Conservation (phyloP, 2,888 invertebrate species). For the Callosobruchus maculatus region DNA sequence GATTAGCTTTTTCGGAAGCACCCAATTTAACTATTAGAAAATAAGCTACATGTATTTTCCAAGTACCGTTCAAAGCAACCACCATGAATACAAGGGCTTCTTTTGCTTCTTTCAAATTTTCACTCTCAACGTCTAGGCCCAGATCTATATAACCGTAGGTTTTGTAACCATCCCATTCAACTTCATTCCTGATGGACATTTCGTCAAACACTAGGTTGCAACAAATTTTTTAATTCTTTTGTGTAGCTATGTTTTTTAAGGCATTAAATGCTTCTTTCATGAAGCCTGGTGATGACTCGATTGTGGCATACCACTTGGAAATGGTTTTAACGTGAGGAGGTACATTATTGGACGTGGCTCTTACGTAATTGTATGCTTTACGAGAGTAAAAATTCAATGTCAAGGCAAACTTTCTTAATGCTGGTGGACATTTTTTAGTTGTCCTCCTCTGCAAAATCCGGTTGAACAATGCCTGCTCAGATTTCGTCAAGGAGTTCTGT, state of each 20-base stretch:
- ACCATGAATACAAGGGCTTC: constrained; percentile 26
- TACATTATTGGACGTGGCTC: constrained; percentile 14
- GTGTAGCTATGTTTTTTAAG: constrained; percentile 13
- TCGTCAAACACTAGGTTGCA: constrained; percentile 34
- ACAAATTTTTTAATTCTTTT: constrained; percentile 8
- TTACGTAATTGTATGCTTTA: constrained; percentile 18
- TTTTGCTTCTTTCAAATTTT: constrained; percentile 26
- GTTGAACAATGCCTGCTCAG: not conserved
- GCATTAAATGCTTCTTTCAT: constrained; percentile 23
- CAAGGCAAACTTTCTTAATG: constrained; percentile 18
- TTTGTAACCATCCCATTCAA: constrained; percentile 21
- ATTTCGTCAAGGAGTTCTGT: no score
- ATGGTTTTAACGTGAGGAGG: constrained; percentile 21
- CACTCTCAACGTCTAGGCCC: constrained; percentile 17
- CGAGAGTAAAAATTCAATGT: constrained; percentile 22
- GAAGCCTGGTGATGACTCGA: constrained; percentile 26
- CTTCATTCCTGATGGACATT: constrained; percentile 23
- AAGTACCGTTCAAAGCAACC: constrained; percentile 19
- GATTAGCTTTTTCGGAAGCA: constrained; percentile 18
- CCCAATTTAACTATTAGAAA: constrained; percentile 23
- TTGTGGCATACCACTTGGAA: constrained; percentile 19
- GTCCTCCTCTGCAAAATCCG: not conserved
- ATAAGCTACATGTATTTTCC: constrained; percentile 30
- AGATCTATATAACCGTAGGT: constrained; percentile 20
- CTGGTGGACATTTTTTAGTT: not conserved